Percentiles rank a stretch among this genome's conserved stretches.
These are phyloP conservation scores for Copsychus sechellarum DNA, from an alignment of 2,113 vertebrate species.

Conservation along the genomic window DNA sequence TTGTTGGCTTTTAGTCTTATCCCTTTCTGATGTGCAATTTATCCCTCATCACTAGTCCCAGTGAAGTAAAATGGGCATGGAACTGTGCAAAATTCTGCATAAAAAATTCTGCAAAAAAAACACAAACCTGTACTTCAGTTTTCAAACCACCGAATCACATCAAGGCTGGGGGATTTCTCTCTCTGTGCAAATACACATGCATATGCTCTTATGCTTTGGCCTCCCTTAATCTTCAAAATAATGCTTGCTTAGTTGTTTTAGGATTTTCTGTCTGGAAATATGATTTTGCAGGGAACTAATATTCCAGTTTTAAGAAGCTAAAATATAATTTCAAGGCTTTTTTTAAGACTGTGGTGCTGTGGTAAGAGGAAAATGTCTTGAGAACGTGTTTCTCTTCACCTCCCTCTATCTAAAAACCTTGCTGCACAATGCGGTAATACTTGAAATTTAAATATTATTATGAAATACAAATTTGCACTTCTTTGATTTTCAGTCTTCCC, in stretches of 20 bases:
- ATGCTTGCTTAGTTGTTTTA: neutral
- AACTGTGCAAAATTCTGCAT: neutral
- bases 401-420: neutral
- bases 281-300: neutral
- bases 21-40: neutral
- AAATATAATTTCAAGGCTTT: neutral
- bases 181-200: fast-evolving
- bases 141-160: neutral
- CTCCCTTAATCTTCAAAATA: neutral
- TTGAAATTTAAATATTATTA: neutral
- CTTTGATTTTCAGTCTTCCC: neutral
- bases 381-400: neutral
- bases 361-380: neutral
- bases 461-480: neutral
- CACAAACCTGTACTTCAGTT: neutral
- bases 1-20: neutral
- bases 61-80: neutral
- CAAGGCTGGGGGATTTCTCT: neutral
- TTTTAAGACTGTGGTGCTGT: neutral
- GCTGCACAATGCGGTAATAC: neutral
- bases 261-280: neutral
- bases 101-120: neutral
- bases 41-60: neutral
- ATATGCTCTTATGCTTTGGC: neutral
- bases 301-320: neutral